Conservation (phyloP, 2,113 vertebrate species). For the Phalacrocorax carbo region DNA sequence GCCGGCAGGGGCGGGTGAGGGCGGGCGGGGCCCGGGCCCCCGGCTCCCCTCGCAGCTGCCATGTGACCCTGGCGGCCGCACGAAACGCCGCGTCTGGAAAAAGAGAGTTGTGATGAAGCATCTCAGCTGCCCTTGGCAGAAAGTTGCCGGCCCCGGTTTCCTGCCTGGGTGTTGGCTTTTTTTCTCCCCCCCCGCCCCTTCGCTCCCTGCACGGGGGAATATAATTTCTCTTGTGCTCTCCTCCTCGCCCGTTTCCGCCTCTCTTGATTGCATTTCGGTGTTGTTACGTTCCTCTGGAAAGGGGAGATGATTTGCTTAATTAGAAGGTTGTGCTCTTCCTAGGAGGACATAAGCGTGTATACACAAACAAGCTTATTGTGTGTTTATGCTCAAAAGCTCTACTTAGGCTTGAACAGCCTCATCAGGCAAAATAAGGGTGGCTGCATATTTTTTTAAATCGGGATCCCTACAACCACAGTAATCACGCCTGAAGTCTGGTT, state of each 20-base stretch:
- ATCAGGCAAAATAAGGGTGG: not conserved
- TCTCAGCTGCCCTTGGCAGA: slow-evolving; percentile 76
- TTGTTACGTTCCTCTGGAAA: not conserved
- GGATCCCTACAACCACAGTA: not conserved
- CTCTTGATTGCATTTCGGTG: not conserved
- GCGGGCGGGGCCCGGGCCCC: slow-evolving; percentile 71
- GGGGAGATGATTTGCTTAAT: not conserved
- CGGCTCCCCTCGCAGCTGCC: slow-evolving; percentile 79
- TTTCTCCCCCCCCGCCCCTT: too few species aligned
- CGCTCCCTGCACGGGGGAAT: not conserved
- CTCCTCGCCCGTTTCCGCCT: rapidly evolving
- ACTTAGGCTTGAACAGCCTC: not conserved
- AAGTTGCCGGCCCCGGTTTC: slow-evolving; percentile 58
- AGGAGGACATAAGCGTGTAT: not conserved
- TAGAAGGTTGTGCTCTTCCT: not conserved
- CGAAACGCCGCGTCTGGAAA: slow-evolving; percentile 69
- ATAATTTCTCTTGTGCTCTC: not conserved
- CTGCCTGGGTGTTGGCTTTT: not conserved
- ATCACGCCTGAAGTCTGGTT: not conserved
- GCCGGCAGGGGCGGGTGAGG: too few species aligned
- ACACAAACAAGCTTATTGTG: not conserved
- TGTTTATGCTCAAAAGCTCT: not conserved
- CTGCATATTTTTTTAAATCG: not conserved
- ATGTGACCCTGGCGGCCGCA: slow-evolving; percentile 77
- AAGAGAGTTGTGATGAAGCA: slow-evolving; percentile 59